Base-by-base conservation (phyloP, 2,888 invertebrate species). In the Lasioglossum vierecki region DNA sequence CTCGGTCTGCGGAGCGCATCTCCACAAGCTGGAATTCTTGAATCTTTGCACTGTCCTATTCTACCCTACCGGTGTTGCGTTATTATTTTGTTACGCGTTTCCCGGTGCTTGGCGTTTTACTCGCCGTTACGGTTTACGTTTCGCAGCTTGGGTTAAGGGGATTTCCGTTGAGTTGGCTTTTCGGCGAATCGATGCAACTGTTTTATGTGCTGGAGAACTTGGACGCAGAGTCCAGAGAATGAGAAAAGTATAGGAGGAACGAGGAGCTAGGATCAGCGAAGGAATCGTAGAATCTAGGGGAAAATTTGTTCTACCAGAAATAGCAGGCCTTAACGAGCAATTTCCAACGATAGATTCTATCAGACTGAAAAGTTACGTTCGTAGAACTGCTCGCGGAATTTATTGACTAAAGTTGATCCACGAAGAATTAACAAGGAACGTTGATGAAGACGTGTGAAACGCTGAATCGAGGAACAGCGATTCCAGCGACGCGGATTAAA, bases 71-170 rank as follows among this genome's bases (percentile, higher is more conserved):
- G 53, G 53, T 8, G 53, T 53, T 53, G 53, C 22, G n/a, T 60
- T 60, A 26, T 60, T 60, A 60, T 60, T 60, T 60, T 26, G 60
- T 60, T 60, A 26, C 60, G 60, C 60, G 60, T 60, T 60, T 60
- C 26, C 13, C 15, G 60, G 60, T 60, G 15, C 60, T 60, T 22
- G 22, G 22, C 13, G 15, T 60, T 60, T 26, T 13, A 60, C 26
- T 26, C 4, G 2, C 15, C 26, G 15, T 60, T 30, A 6, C 26
- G 13, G n/a, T 60, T 60, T 60, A 60, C 5, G 60, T 60, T 26
- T 53, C 53, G 53, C 22, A 53, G 22, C 22, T 22, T 22, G 22
- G 22, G 53, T 53, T 53, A 53, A 53, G 60, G 26, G 26, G 11
- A 30, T 26, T 30, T 30, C 15, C 13, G n/a, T 60, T 26, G 60